Percentiles rank a stretch among this genome's conserved stretches.
Evolutionary conservation across 2,113 vertebrate genomes (phyloP).

Genomic region (Phocoena phocoena): DNA sequence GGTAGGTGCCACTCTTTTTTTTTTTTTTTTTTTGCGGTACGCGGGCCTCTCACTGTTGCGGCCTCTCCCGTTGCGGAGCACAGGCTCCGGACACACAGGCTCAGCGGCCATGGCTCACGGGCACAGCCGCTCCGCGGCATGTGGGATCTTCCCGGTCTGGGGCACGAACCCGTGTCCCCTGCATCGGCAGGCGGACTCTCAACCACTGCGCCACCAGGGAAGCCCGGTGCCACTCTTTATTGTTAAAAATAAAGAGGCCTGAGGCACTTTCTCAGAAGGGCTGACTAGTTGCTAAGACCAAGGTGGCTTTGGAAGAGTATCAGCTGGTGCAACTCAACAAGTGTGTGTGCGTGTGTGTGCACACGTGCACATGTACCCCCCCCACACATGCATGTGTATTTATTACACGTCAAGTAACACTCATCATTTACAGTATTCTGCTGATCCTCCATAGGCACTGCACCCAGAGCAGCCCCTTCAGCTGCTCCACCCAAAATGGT

Average conservation of each 20-base stretch:
- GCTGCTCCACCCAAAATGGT: not conserved
- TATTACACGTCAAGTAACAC: not conserved
- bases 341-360: not conserved
- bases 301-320: not conserved
- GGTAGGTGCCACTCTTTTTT: not conserved
- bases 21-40: too few relatives aligned
- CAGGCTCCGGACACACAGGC: too few relatives aligned
- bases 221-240: not conserved
- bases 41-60: too few relatives aligned
- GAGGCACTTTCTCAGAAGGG: not conserved
- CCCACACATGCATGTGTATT: too few relatives aligned
- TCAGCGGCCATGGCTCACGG: too few relatives aligned
- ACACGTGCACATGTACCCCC: rapidly evolving
- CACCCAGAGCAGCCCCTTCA: not conserved
- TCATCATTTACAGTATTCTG: not conserved
- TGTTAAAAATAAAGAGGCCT: not conserved
- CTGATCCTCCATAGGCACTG: not conserved
- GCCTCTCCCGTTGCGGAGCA: too few relatives aligned
- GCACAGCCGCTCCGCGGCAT: too few relatives aligned
- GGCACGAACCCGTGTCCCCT: too few relatives aligned
- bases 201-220: too few relatives aligned
- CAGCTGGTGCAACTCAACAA: not conserved
- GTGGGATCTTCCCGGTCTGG: too few relatives aligned
- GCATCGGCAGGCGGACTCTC: too few relatives aligned
- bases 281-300: not conserved